phyloP scores from a whole-genome alignment of 1,140 invertebrate genomes.

The Lysiphlebus fabarum region DNA sequence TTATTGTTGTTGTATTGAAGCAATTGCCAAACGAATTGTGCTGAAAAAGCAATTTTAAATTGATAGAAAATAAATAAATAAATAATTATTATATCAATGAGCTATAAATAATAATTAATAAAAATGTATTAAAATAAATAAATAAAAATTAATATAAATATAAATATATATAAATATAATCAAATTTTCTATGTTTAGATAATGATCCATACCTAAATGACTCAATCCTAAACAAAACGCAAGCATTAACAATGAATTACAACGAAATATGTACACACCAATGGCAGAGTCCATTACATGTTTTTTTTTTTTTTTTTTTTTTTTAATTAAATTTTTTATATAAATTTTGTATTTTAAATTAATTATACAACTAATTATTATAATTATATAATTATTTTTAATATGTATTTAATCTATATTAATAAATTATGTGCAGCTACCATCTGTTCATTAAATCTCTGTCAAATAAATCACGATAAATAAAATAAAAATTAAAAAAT shows the following conservation, averaged over 20 bases:
- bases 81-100: slow-evolving; percentile 28
- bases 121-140: too few species aligned
- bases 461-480: slow-evolving; percentile 22
- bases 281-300: slow-evolving; percentile 51
- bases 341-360: slow-evolving; percentile 1
- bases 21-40: slow-evolving; percentile 48
- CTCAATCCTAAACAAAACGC: slow-evolving; percentile 57
- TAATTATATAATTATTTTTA: neutral
- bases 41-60: slow-evolving; percentile 51
- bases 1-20: slow-evolving; percentile 27
- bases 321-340: slow-evolving; percentile 13
- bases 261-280: slow-evolving; percentile 57
- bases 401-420: slow-evolving; percentile 7
- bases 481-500: slow-evolving; percentile 11
- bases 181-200: slow-evolving; percentile 52
- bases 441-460: slow-evolving; percentile 49
- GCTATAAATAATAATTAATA: slow-evolving; percentile 40
- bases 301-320: slow-evolving; percentile 34
- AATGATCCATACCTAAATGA: slow-evolving; percentile 58
- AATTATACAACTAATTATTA: slow-evolving; percentile 4
- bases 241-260: slow-evolving; percentile 59
- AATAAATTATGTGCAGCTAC: slow-evolving; percentile 42
- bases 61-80: too few species aligned
- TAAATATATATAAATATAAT: slow-evolving; percentile 33
- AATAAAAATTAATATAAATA: neutral